A percentile compares a stretch with the other conserved stretches of the same genome.
Conservation (phyloP, 2,888 invertebrate species). For the Priocnemis perturbator region DNA sequence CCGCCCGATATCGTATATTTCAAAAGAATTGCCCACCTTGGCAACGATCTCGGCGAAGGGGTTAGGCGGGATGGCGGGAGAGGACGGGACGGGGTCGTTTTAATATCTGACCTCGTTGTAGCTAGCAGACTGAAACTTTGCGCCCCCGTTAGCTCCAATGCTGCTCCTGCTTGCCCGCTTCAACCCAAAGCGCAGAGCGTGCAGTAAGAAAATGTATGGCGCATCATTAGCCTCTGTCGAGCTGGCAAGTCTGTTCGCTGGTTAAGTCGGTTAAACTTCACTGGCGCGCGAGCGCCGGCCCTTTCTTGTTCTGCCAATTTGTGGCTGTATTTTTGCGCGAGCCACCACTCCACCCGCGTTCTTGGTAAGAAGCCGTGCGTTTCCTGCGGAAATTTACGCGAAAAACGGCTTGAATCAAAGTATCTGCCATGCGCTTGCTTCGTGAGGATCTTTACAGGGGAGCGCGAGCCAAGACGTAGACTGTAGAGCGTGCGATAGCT, state of each 20-base stretch:
- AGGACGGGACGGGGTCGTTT: conserved; percentile 26
- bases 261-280: conserved; percentile 35
- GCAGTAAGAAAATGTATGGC: conserved; percentile 36
- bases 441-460: background rate
- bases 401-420: too few species aligned
- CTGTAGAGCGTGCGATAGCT: too few species aligned
- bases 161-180: background rate
- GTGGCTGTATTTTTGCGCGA: conserved; percentile 10
- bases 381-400: too few species aligned
- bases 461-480: too few species aligned
- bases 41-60: conserved; percentile 1
- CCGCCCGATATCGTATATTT: conserved; percentile 33
- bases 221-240: conserved; percentile 41
- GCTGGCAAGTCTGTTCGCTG: conserved; percentile 32
- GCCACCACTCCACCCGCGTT: background rate
- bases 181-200: conserved; percentile 14
- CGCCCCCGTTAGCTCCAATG: conserved; percentile 20
- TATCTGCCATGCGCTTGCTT: background rate
- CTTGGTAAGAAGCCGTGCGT: too few species aligned
- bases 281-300: conserved; percentile 9
- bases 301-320: conserved; percentile 31
- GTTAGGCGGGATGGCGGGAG: background rate
- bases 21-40: conserved; percentile 9
- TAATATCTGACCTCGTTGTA: conserved; percentile 53
- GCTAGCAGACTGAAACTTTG: conserved; percentile 34